phyloP scores from a whole-genome alignment of 2,888 invertebrate genomes.

The Dicranocentrus wangi region DNA sequence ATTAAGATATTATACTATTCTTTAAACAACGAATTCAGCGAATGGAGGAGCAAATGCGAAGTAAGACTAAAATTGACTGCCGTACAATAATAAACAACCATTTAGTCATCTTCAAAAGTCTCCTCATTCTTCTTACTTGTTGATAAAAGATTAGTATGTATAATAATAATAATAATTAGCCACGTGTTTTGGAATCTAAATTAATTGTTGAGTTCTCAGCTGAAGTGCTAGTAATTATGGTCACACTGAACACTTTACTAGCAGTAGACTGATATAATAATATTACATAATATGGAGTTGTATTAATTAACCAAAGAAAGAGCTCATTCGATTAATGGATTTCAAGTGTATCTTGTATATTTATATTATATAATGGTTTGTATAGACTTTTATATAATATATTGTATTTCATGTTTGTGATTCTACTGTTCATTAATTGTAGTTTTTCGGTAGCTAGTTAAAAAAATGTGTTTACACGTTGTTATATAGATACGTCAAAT shows the following conservation, averaged over 20 bases:
- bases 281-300: neutral
- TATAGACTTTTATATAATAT: neutral
- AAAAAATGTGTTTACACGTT: neutral
- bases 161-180: no score
- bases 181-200: neutral
- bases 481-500: constrained; percentile 2
- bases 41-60: no score
- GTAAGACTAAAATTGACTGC: no score
- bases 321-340: constrained; percentile 11
- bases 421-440: neutral
- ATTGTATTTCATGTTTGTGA: no score
- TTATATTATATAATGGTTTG: neutral
- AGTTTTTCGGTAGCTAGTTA: neutral
- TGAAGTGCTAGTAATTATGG: neutral
- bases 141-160: neutral
- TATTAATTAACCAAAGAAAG: neutral
- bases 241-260: neutral
- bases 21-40: no score
- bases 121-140: neutral
- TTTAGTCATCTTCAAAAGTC: neutral
- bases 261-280: neutral
- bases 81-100: neutral
- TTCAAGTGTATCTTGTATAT: neutral
- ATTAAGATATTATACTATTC: no score
- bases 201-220: neutral